Evolutionary conservation across 2,797 vertebrate species (phyloP).

Genomic region (Sylvia borin): DNA sequence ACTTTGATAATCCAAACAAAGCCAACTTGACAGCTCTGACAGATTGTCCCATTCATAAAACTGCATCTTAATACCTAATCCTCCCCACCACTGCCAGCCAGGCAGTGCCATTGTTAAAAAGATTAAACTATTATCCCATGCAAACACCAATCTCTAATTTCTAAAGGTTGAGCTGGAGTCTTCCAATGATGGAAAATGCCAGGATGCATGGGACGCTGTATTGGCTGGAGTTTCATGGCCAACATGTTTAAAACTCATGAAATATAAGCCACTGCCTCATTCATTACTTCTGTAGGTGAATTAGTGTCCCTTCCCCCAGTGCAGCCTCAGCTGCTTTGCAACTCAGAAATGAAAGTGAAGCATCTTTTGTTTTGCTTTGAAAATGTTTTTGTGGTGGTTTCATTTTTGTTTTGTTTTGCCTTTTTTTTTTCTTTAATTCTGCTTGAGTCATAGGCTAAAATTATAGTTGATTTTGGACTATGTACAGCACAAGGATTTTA

Average conservation of each 20-base stretch:
- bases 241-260: background rate
- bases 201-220: background rate
- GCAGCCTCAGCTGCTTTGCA: background rate
- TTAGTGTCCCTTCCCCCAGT: background rate
- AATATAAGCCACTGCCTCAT: background rate
- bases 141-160: background rate
- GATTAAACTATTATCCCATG: background rate
- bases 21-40: background rate
- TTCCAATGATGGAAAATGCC: background rate
- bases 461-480: slow-evolving; percentile 41
- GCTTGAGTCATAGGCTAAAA: slow-evolving; percentile 43
- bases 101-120: background rate
- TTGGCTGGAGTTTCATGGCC: background rate
- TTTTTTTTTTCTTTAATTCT: background rate
- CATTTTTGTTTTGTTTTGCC: background rate
- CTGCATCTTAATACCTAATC: background rate
- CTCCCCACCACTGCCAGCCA: background rate
- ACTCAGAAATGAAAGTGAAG: slow-evolving; percentile 39
- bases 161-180: background rate
- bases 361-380: background rate
- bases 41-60: background rate
- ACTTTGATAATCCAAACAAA: background rate
- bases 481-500: slow-evolving; percentile 43
- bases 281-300: background rate
- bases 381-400: background rate